phyloP scores from a whole-genome alignment of 2,888 invertebrate genomes.

The Rhamphomyia laevipes region DNA sequence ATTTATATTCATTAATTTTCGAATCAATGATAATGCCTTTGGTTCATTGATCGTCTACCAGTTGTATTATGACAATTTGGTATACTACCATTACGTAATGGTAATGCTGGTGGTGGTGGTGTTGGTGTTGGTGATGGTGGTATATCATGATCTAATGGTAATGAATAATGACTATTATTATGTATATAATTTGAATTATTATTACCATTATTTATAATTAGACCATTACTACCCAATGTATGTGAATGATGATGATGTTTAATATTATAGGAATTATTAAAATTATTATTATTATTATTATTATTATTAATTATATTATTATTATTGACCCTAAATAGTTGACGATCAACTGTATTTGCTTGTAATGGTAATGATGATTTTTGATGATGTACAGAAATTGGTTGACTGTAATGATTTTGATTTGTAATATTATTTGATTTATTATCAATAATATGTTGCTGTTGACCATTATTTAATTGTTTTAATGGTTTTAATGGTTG shows the following conservation, averaged over 20 bases:
- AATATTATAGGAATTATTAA: constrained; percentile 1
- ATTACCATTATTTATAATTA: neutral
- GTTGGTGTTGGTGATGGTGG: constrained; percentile 29
- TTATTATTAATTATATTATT: neutral
- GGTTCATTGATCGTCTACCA: constrained; percentile 28
- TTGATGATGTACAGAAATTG: constrained; percentile 18
- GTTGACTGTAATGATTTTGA: constrained; percentile 35
- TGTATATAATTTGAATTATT: constrained; percentile 31
- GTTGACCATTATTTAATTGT: neutral
- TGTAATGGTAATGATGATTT: neutral
- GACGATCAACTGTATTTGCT: constrained; percentile 1
- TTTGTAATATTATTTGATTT: neutral
- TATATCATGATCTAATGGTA: constrained; percentile 33
- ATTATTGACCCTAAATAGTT: constrained; percentile 1
- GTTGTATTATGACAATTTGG: constrained; percentile 26
- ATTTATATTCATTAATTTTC: neutral
- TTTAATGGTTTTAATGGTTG: neutral
- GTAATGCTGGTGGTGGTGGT: constrained; percentile 33
- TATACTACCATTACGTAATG: constrained; percentile 30
- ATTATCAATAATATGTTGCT: neutral
- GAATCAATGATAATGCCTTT: constrained; percentile 17
- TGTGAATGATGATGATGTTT: neutral
- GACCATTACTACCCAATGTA: neutral
- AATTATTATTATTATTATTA: neutral
- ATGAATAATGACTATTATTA: constrained; percentile 34